Conservation (phyloP, 2,888 invertebrate species). For the Aleiodes leptofemur region DNA sequence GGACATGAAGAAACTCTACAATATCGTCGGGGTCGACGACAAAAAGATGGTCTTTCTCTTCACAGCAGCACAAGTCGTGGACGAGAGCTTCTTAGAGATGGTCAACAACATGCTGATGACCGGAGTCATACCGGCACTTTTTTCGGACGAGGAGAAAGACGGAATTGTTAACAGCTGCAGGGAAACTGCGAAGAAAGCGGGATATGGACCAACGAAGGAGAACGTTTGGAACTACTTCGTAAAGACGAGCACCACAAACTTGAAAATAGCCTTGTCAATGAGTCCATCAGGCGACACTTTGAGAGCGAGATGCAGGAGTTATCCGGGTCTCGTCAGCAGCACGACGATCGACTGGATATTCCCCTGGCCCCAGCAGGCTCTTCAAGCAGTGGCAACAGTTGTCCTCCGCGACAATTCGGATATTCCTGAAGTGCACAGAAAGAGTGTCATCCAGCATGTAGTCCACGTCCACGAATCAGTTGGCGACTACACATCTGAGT, state of each 20-base stretch:
- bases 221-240: slow-evolving; percentile 91
- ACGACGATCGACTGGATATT: slow-evolving; percentile 96
- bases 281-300: slow-evolving; percentile 90
- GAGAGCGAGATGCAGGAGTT: slow-evolving; percentile 90
- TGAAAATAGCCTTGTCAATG: slow-evolving; percentile 94
- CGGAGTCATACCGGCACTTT: slow-evolving; percentile 91
- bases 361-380: slow-evolving; percentile 94
- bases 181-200: slow-evolving; percentile 82
- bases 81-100: slow-evolving; percentile 90
- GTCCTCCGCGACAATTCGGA: slow-evolving; percentile 85
- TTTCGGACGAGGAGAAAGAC: slow-evolving; percentile 93
- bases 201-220: slow-evolving; percentile 87
- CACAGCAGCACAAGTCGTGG: slow-evolving; percentile 87
- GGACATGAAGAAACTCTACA: slow-evolving; percentile 89
- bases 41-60: slow-evolving; percentile 90
- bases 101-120: slow-evolving; percentile 95
- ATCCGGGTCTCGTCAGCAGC: slow-evolving; percentile 94
- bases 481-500: slow-evolving; percentile 83
- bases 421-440: slow-evolving; percentile 82
- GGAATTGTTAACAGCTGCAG: slow-evolving; percentile 84
- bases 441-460: slow-evolving; percentile 87
- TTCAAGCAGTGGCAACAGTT: slow-evolving; percentile 90
- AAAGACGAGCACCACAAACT: slow-evolving; percentile 85
- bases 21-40: slow-evolving; percentile 85
- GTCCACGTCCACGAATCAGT: slow-evolving; percentile 90